Base-by-base conservation (phyloP, 2,888 invertebrate species). In the Synanthedon formicaeformis region DNA sequence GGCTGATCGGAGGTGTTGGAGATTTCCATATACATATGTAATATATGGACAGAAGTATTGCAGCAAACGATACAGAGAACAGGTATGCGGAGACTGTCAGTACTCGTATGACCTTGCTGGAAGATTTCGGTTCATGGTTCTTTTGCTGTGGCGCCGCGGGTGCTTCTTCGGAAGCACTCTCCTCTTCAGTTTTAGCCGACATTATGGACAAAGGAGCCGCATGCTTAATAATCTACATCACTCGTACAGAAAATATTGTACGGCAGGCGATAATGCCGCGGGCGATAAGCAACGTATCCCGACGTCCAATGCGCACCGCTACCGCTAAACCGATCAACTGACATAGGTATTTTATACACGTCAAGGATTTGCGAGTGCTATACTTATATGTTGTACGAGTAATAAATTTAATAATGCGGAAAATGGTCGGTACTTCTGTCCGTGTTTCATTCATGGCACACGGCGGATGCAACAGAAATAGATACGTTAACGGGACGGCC, bases 11-110 rank as follows among this genome's bases (percentile, higher is more conserved):
- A 41, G 81, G 76, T 52, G 90, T 85, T 1, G 93, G 94, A 6
- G 86, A 81, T 66, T 93, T 90, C 95, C 95, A 95, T 66, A 95
- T 89, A 69, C 94, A 92, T 57, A 94, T 89, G 77, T 95, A 95
- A 77, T 95, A 95, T 52, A 93, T 90, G 27, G 94, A 94, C 51
- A 95, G 87, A 51, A 94, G 90, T 62, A 95, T 93, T 5, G 94
- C 95, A 4, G 93, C 94, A 79, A 94, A 89, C n/a, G 95, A 95
- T 50, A 95, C 95, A n/a, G 94, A 93, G 58, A 94, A 86, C 61
- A 95, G 90, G 78, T 95, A 95, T 11, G 94, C 94, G 66, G 94
- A 74, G 53, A 95, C 95, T 1, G 94, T 95, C 58, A 95, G 86
- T 53, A 95, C 89, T 49, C 95, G 78, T 56, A 88, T 84, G 62